These are phyloP conservation scores for Mesorhabditis sp. DNA, from an alignment of 2,888 invertebrate species.

Conservation along the genomic window DNA sequence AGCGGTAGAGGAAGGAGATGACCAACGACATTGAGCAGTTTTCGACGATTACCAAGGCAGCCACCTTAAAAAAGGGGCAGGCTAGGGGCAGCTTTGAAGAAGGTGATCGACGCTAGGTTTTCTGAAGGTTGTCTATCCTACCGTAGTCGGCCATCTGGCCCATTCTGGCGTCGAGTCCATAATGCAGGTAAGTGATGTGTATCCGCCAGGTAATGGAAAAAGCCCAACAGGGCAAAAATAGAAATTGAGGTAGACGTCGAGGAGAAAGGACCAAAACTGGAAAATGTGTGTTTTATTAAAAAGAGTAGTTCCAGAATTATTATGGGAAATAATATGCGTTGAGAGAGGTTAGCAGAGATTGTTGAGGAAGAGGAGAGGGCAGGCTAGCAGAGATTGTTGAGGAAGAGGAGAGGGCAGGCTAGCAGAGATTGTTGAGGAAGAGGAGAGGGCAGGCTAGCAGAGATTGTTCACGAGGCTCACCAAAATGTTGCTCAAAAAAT, in stretches of 20 bases:
- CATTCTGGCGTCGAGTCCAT: background rate
- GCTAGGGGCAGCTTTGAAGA: background rate
- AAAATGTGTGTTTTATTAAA: background rate
- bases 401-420: too few species aligned
- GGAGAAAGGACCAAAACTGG: background rate
- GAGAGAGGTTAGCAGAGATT: too few species aligned
- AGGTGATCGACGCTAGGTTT: background rate
- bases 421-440: too few species aligned
- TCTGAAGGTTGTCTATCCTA: background rate
- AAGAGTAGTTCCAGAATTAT: too few species aligned
- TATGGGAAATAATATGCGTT: too few species aligned
- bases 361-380: too few species aligned
- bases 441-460: background rate
- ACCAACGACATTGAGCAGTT: background rate
- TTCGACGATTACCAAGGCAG: background rate
- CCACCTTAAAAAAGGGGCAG: background rate
- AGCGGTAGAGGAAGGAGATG: background rate
- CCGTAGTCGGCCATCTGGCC: background rate
- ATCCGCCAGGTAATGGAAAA: conserved; percentile 3
- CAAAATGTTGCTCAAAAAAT: background rate
- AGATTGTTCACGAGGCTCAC: background rate
- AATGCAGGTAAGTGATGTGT: background rate
- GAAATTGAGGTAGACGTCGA: background rate
- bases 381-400: too few species aligned
- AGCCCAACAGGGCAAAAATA: background rate